These are phyloP conservation scores for Steatocranus sp. DNA, from an alignment of 2,797 vertebrate genomes.

Conservation along the genomic window DNA sequence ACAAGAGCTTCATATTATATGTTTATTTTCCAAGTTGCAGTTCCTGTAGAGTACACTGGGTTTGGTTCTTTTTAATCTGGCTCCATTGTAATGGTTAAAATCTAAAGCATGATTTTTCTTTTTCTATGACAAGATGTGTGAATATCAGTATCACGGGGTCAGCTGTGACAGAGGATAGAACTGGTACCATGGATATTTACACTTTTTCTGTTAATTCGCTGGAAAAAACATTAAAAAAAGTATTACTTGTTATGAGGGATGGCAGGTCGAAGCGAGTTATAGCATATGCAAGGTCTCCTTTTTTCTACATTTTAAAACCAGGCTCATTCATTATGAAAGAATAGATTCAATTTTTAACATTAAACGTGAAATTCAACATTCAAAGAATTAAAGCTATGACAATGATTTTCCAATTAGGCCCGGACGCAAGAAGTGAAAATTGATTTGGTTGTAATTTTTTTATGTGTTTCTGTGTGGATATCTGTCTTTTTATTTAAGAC, in stretches of 20 bases:
- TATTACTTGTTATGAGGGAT: not conserved
- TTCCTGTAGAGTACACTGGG: not conserved
- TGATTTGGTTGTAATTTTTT: not conserved
- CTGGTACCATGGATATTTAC: accelerated
- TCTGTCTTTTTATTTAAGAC: not conserved
- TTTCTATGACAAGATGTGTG: not conserved
- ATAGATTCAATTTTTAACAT: not conserved
- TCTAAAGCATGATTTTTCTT: not conserved
- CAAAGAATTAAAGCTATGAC: not conserved
- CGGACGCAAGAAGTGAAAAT: accelerated
- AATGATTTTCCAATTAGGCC: not conserved
- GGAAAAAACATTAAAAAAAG: not conserved
- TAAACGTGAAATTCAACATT: not conserved
- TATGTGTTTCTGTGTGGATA: not conserved
- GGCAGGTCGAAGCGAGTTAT: too few species aligned
- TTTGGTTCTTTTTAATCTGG: not conserved
- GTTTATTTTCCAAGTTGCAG: not conserved
- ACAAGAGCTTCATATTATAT: not conserved
- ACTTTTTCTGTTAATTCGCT: not conserved
- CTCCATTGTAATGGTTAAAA: not conserved
- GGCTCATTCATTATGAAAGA: not conserved
- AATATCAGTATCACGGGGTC: not conserved
- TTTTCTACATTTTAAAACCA: not conserved
- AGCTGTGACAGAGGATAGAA: not conserved
- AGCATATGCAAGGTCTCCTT: not conserved